Conservation (phyloP, 2,797 vertebrate genomes). For the Streptopelia turtur region DNA sequence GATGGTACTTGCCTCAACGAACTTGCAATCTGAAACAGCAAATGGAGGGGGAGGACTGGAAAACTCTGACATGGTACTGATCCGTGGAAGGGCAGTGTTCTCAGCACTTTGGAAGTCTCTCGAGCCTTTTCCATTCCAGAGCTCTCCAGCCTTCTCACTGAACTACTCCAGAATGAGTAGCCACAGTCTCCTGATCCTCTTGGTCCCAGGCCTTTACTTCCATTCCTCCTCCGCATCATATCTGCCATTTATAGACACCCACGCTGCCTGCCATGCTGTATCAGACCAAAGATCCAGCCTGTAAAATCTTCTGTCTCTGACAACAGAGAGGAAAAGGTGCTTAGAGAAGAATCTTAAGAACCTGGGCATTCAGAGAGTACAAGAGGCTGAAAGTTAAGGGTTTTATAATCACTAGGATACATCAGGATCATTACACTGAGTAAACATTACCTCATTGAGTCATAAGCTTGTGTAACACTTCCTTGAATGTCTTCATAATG, state of each 20-base stretch:
- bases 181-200: accelerated
- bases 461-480: neutral
- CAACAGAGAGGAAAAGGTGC: neutral
- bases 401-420: neutral
- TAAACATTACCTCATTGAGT: neutral
- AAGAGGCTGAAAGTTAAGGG: neutral
- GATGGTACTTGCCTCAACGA: neutral
- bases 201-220: neutral
- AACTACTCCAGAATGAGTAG: neutral
- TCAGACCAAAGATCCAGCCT: neutral
- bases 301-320: neutral
- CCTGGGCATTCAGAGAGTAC: neutral
- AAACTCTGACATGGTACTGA: neutral
- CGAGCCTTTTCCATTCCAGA: neutral
- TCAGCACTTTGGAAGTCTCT: neutral
- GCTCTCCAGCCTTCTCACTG: neutral
- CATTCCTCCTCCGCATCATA: neutral
- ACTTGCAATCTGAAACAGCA: neutral
- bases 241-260: neutral
- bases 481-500: neutral
- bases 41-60: neutral
- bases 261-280: accelerated
- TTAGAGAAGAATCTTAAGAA: neutral
- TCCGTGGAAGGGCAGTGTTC: neutral
- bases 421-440: neutral